phyloP scores from a whole-genome alignment of 64 coral and sea anemone species.

The Dendronephthya gigantea region DNA sequence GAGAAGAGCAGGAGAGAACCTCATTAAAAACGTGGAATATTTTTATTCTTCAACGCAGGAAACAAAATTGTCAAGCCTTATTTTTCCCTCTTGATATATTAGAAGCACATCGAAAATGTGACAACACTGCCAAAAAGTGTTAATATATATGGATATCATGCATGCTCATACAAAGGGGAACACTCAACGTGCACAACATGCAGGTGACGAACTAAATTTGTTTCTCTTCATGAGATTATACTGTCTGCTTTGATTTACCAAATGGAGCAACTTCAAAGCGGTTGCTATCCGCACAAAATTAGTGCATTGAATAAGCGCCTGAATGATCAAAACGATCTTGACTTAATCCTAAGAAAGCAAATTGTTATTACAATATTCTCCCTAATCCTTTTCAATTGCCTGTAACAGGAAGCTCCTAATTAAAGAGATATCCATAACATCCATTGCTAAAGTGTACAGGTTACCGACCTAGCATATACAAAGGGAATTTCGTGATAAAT shows the following conservation, averaged over 20 bases:
- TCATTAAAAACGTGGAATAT: too few relatives aligned
- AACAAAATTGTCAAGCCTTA: neutral
- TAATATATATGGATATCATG: neutral
- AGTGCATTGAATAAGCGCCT: neutral
- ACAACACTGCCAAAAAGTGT: slow-evolving; percentile 12
- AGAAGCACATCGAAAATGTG: neutral
- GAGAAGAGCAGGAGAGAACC: too few relatives aligned
- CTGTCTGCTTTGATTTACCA: neutral
- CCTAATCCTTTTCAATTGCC: slow-evolving; percentile 3
- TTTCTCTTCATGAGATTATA: neutral
- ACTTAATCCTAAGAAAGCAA: neutral
- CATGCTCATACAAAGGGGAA: neutral
- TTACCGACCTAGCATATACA: neutral
- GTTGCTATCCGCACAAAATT: neutral
- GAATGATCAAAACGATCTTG: neutral
- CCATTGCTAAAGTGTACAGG: neutral
- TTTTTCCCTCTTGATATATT: neutral
- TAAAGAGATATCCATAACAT: neutral
- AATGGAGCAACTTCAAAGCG: neutral
- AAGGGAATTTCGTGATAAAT: neutral
- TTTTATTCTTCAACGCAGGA: too few relatives aligned
- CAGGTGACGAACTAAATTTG: neutral
- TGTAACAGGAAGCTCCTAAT: slow-evolving; percentile 2
- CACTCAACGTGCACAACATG: neutral
- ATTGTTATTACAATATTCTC: neutral